Evolutionary conservation across 2,888 invertebrate genomes (phyloP), one percentile per base, ranked within the genome.

Genomic region (Archaeoteleia sp.): DNA sequence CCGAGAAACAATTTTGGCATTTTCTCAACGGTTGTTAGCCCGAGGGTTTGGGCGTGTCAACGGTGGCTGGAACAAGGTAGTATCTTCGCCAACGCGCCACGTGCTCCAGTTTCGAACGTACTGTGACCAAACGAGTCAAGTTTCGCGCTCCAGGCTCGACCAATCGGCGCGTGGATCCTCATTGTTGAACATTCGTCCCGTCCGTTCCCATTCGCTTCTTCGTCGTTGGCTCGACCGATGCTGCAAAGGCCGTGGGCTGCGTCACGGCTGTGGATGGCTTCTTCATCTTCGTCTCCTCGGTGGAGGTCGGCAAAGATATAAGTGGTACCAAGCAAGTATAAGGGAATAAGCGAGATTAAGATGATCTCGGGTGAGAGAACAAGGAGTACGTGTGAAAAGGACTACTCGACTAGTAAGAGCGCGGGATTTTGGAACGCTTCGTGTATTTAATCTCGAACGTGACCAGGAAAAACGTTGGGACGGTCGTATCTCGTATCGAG

Each of bases 41-140:
- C 35, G 73, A 57, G 81, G 82, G 74, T 20, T 70, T 82, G 83
- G 83, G 82, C 83, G 83, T 82, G 82, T 77, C 63, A 65, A 74
- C 80, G 70, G 82, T 80, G 82, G 82, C 82, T 57, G 66, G 42
- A 45, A 67, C 62, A 67, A 51, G 67, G 67, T 42, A 51, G 48
- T 62, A 35, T 62, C 58, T 63, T 69, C 66, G n/a, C n/a, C n/a
- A n/a, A n/a, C n/a, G n/a, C n/a, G n/a, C n/a, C n/a, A 20, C 5
- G 3, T 5, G 20, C 20, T 20, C 20, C 20, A 20, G 20, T 20
- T 20, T 20, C 20, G 20, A 2, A 20, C 3, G 5, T 20, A 2
- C 20, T 20, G 20, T n/a, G n/a, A n/a, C n/a, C n/a, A n/a, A n/a
- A n/a, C n/a, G n/a, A n/a, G n/a, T n/a, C n/a, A n/a, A n/a, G n/a